Evolutionary conservation across 2,113 vertebrate genomes (phyloP), one percentile per base, ranked within the genome.

Genomic region (Anarrhichthys ocellatus): DNA sequence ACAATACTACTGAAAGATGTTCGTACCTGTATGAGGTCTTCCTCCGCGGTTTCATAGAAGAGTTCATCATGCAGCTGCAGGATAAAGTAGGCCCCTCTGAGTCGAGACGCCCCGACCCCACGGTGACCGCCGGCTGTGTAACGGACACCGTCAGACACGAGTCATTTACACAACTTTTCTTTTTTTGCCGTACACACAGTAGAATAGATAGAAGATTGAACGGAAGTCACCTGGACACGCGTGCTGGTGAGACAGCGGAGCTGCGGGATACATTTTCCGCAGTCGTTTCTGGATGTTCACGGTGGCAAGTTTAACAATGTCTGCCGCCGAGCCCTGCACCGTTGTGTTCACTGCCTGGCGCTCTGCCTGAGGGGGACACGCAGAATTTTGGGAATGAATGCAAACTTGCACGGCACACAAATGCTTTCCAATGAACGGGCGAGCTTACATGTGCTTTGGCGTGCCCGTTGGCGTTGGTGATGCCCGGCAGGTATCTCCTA

Each of bases 21-120:
- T 44, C 64, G 6, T 96, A 99, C 98, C 98, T 98, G 97, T 64
- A 97, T 96, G 76, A 96, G 78, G 75, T 98, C 95, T 0, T 98
- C 96, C 59, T 99, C 96, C 40, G 96, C 94, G 72, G 97, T 96
- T 93, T 99, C 98, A 65, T 98, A 99, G 71, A 99, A 95, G 48
- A 99, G 97, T 87, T 99, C 98, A 77, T 99, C 98, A 0, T 99
- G 98, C 77, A 99, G 95, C 13, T 99, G 98, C 59, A 99, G 96
- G 64, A 99, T 86, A 15, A 99, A 97, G 91, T 96, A 99, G 6
- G 93, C 97, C 67, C 98, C 97, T 10, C 92, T 87, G 64, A 85
- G 93, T 5, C 72, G 92, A 2, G 83, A 90, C 34, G 18, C 61
- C 64, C 56, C 54, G 4, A 62, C 0, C 50, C 83, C 91, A 72